Conservation (phyloP, 2,113 vertebrate genomes). For the Melanocharis versteri region DNA sequence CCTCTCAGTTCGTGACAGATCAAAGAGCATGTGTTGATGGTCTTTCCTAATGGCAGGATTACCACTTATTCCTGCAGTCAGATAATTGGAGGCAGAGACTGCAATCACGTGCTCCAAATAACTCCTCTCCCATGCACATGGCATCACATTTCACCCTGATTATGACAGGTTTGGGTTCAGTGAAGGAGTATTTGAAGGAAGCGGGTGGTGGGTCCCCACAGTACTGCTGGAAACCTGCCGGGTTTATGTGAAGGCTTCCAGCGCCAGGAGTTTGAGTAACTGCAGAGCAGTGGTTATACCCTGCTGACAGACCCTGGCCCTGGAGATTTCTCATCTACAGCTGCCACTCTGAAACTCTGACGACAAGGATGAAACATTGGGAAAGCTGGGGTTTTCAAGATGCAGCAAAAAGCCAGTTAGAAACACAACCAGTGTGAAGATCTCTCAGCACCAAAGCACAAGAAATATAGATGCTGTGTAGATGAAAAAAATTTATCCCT, state of each 20-base stretch:
- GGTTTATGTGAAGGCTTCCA: background rate
- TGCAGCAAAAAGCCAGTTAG: background rate
- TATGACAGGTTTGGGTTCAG: background rate
- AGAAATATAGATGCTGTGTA: background rate
- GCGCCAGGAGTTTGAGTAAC: background rate
- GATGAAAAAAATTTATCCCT: background rate
- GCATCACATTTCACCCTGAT: background rate
- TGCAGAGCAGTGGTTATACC: background rate
- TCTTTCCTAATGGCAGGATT: background rate
- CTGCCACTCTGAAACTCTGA: background rate
- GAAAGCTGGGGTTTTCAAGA: background rate
- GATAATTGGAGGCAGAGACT: background rate
- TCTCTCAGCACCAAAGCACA: background rate
- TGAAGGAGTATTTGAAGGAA: background rate
- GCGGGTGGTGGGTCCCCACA: rapidly evolving
- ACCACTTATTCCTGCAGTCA: background rate
- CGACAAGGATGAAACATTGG: background rate
- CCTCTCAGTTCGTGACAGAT: background rate
- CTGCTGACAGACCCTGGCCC: background rate
- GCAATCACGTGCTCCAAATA: background rate
- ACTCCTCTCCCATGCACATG: background rate
- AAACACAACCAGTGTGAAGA: background rate
- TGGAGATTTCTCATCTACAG: background rate
- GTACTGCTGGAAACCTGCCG: background rate
- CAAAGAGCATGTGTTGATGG: background rate